Percentiles rank a stretch among this genome's conserved stretches.
Evolutionary conservation across 1,140 invertebrate genomes (phyloP).

Genomic region (Ceratina calcarata): DNA sequence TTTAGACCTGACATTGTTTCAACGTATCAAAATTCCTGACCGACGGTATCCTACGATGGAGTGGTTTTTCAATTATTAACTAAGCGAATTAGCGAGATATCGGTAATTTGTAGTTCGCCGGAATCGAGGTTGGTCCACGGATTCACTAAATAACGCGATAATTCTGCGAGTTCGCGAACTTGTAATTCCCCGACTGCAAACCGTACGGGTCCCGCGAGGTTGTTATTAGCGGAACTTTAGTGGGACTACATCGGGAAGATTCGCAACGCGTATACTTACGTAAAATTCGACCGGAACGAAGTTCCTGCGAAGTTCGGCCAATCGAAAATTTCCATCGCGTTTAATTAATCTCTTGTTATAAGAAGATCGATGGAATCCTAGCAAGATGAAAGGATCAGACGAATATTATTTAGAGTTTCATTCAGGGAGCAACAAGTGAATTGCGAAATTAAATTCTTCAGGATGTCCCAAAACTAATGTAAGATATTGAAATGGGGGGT

Average conservation of each 20-base stretch:
- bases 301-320: too few relatives aligned
- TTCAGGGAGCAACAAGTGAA: too few relatives aligned
- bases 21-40: too few relatives aligned
- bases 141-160: slow-evolving; percentile 42
- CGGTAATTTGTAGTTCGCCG: slow-evolving; percentile 19
- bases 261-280: neutral
- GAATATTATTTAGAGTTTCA: too few relatives aligned
- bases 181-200: slow-evolving; percentile 21
- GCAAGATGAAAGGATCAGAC: too few relatives aligned
- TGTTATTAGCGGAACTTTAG: slow-evolving; percentile 27
- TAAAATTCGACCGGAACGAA: neutral
- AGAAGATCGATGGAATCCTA: too few relatives aligned
- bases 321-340: too few relatives aligned
- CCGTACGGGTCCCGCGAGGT: neutral
- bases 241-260: neutral
- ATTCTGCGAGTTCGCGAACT: slow-evolving; percentile 34
- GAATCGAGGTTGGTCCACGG: neutral
- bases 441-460: too few relatives aligned
- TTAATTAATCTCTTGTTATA: too few relatives aligned
- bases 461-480: too few relatives aligned
- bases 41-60: neutral
- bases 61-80: slow-evolving; percentile 8
- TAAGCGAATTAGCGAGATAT: neutral
- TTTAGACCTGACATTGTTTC: too few relatives aligned
- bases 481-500: too few relatives aligned